These are phyloP conservation scores for Hydractinia symbiolongicarpus DNA, from an alignment of 30 jellyfish, hydroid and myxozoan species.

Conservation along the genomic window DNA sequence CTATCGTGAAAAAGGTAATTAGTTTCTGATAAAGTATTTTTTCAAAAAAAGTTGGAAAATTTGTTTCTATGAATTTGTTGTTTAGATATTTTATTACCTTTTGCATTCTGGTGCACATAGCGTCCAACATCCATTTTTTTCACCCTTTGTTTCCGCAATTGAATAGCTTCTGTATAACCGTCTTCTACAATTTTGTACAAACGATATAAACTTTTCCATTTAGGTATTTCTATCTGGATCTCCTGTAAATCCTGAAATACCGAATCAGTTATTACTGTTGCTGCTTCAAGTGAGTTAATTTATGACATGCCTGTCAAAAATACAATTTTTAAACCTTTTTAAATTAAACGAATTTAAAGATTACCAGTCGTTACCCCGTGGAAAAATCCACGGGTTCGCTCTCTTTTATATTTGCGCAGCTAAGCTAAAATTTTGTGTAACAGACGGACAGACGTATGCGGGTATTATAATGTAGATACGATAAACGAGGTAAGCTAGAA, in stretches of 20 bases:
- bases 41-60: too few relatives aligned
- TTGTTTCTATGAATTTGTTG: background rate
- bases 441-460: too few relatives aligned
- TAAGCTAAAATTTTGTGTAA: too few relatives aligned
- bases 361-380: too few relatives aligned
- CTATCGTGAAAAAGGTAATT: constrained; percentile 46
- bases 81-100: background rate
- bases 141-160: too few relatives aligned
- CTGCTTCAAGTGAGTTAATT: background rate
- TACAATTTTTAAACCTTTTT: background rate
- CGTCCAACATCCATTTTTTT: too few relatives aligned
- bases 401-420: too few relatives aligned
- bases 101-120: background rate
- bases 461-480: too few relatives aligned
- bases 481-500: background rate
- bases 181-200: too few relatives aligned
- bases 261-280: background rate
- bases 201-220: background rate
- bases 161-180: too few relatives aligned
- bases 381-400: too few relatives aligned
- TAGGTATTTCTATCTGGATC: background rate
- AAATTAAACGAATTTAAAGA: too few relatives aligned
- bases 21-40: background rate
- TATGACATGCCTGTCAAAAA: background rate
- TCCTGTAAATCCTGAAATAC: constrained; percentile 14